Evolutionary conservation across 1,140 invertebrate genomes (phyloP), one percentile per base, ranked within the genome.

Genomic region (Ips typographus): DNA sequence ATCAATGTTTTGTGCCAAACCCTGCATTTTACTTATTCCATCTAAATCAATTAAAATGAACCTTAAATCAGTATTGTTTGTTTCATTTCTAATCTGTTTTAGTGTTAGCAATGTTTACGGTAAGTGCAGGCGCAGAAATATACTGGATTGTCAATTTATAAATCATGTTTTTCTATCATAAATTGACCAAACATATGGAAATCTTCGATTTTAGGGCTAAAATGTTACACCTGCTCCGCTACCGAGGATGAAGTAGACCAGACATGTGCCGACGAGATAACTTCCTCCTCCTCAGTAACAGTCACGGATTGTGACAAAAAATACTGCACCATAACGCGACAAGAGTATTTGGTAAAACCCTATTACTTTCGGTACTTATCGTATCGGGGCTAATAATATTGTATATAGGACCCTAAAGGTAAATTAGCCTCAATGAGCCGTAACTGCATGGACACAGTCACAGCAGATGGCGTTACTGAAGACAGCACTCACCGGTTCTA

Each of bases 241-340:
- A 65, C 65, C n/a, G 72, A 73, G 55, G 52, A 73, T 61, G 72
- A 73, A 40, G 2, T 65, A 51, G 65, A 71, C 43, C 65, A 65
- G 36, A 43, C 51, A 36, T 73, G 72, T 64, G 65, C 55, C 7
- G 69, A 71, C 42, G 53, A 71, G 60, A 47, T 68, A 3, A 53
- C 37, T 2, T 65, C 61, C 22, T 2, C 22, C 22, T 57, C 51
- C 4, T 22, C 22, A 22, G 40, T 37, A 2, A 59, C 40, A 7
- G 68, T 73, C n/a, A 68, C 68, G n/a, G 72, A 73, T 40, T 73
- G 72, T 60, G 72, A 73, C 52, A 73, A 73, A 71, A 73, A 73
- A 66, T 73, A 71, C 38, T 73, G 72, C 41, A 68, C 59, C 3
- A 68, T 73, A 2, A 62, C 57, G 4, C 40, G 68, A 57, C 5